A percentile compares a stretch with the other conserved stretches of the same genome.
These are phyloP conservation scores for Chloromyia formosa DNA, from an alignment of 2,888 invertebrate species.

Conservation along the genomic window DNA sequence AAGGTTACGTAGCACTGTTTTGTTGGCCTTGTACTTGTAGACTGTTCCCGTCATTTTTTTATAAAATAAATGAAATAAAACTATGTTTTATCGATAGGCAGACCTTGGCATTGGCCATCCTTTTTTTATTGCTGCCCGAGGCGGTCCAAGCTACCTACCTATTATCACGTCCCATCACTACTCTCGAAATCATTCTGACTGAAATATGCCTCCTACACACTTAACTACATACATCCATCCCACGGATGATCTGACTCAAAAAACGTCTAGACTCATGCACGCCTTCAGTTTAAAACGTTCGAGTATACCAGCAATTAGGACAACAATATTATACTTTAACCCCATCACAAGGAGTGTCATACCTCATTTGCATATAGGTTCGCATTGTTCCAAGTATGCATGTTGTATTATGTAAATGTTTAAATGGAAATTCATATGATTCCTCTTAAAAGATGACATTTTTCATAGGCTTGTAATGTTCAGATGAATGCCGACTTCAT, in stretches of 20 bases:
- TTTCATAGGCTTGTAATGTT: neutral
- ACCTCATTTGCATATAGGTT: neutral
- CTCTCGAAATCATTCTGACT: no score
- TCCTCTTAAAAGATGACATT: conserved; percentile 16
- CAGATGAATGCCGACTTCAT: conserved; percentile 5
- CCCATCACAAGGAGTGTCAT: no score
- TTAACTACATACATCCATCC: neutral
- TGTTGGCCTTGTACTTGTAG: no score
- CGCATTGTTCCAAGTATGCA: neutral
- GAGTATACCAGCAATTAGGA: conserved; percentile 5
- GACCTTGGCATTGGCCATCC: no score
- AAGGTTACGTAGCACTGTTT: no score
- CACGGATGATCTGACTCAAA: neutral
- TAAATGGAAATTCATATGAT: conserved; percentile 18
- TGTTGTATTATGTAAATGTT: conserved; percentile 6
- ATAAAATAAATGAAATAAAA: no score
- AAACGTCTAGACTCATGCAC: neutral
- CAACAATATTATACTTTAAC: neutral
- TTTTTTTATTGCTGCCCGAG: no score
- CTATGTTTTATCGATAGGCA: no score
- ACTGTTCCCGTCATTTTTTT: no score
- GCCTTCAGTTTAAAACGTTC: neutral
- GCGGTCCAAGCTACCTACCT: no score
- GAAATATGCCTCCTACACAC: no score
- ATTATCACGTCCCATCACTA: no score